Percentiles rank a stretch among this genome's conserved stretches.
These are phyloP conservation scores for Galemys pyrenaicus DNA, from an alignment of 2,113 vertebrate species.

Conservation along the genomic window DNA sequence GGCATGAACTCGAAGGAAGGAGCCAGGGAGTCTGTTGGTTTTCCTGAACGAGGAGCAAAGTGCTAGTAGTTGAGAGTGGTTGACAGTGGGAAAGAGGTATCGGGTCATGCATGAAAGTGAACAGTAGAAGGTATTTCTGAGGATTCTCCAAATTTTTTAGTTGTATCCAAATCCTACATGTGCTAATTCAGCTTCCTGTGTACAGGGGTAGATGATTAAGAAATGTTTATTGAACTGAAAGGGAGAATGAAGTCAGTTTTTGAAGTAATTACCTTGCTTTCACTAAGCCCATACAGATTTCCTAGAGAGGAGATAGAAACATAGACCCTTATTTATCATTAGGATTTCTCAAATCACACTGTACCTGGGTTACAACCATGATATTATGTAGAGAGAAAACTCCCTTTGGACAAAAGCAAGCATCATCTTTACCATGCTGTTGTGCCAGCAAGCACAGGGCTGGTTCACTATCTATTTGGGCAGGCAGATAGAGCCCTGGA, in stretches of 20 bases:
- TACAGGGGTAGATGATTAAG: neutral
- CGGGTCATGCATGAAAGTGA: neutral
- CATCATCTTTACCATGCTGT: neutral
- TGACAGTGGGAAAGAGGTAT: neutral
- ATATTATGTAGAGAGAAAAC: neutral
- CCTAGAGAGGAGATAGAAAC: neutral
- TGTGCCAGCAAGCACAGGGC: too few relatives aligned
- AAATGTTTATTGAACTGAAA: conserved; percentile 6
- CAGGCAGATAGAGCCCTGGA: too few relatives aligned
- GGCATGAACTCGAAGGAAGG: neutral
- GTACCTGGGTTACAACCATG: neutral
- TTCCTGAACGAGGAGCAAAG: neutral
- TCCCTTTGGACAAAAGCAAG: neutral
- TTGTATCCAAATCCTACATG: neutral
- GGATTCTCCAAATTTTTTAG: neutral
- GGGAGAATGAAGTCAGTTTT: conserved; percentile 8
- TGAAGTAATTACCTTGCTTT: neutral
- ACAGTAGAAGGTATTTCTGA: too few relatives aligned
- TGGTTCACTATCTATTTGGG: too few relatives aligned
- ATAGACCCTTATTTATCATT: neutral
- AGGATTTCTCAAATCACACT: conserved; percentile 19
- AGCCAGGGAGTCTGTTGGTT: neutral
- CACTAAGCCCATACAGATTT: neutral
- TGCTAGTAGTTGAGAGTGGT: neutral
- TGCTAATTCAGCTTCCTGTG: neutral